Conservation (phyloP, 1,140 invertebrate species). For the Plectrocnemia conspersa region DNA sequence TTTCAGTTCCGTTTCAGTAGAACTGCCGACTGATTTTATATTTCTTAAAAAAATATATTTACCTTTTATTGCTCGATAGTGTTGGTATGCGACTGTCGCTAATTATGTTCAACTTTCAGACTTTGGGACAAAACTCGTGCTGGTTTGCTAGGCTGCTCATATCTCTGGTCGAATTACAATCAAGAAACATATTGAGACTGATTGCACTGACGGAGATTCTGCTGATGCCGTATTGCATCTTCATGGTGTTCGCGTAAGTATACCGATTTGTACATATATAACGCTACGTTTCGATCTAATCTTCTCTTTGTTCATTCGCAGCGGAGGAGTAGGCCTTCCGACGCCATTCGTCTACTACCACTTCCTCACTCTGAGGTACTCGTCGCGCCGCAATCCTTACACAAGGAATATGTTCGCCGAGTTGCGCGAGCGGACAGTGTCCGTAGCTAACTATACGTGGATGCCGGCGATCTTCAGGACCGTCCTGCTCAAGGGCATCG, state of each 20-base stretch:
- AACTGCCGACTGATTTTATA: slow-evolving; percentile 3
- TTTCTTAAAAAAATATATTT: no score
- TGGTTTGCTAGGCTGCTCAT: slow-evolving; percentile 83
- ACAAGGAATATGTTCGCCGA: slow-evolving; percentile 85
- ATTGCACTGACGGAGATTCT: slow-evolving; percentile 89
- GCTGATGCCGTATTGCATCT: slow-evolving; percentile 78
- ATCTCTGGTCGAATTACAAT: slow-evolving; percentile 80
- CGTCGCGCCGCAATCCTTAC: slow-evolving; percentile 91
- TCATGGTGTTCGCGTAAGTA: slow-evolving; percentile 84
- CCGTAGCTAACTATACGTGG: slow-evolving; percentile 55
- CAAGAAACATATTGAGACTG: slow-evolving; percentile 78
- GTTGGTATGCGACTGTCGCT: no score
- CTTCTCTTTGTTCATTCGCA: slow-evolving; percentile 49
- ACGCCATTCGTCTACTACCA: slow-evolving; percentile 94
- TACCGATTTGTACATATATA: not conserved
- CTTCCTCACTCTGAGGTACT: slow-evolving; percentile 83
- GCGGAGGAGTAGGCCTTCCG: slow-evolving; percentile 77
- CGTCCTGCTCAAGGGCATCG: slow-evolving; percentile 51
- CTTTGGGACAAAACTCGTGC: slow-evolving; percentile 80
- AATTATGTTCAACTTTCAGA: slow-evolving; percentile 53
- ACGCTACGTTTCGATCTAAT: not conserved
- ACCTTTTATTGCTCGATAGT: no score
- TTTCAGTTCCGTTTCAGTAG: slow-evolving; percentile 5
- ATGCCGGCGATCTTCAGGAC: slow-evolving; percentile 57
- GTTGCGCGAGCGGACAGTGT: slow-evolving; percentile 60